Conservation (phyloP, 2,888 invertebrate species). For the Sinhomidia bicolor region DNA sequence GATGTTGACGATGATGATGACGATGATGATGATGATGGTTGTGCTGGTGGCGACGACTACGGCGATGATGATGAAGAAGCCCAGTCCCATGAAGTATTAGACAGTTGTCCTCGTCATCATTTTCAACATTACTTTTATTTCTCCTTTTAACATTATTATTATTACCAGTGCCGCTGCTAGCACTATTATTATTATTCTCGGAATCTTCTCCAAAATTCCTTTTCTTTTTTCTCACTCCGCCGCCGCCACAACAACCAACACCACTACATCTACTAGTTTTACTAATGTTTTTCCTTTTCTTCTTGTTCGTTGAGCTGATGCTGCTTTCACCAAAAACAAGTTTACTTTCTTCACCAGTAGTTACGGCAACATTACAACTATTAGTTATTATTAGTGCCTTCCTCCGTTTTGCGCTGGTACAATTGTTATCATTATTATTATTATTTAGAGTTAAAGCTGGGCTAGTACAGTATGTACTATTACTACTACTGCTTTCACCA, state of each 20-base stretch:
- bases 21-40: not conserved
- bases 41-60: not conserved
- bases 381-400: conserved; percentile 36
- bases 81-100: not conserved
- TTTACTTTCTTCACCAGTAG: conserved; percentile 27
- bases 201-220: not conserved
- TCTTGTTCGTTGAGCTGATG: not conserved
- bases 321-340: not conserved
- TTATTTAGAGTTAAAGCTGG: not conserved
- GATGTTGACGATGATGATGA: not conserved
- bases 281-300: not conserved
- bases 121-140: conserved; percentile 6
- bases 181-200: not conserved
- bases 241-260: not conserved
- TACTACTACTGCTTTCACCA: not conserved
- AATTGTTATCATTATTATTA: conserved; percentile 1
- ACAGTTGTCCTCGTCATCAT: conserved; percentile 10
- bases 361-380: conserved; percentile 26
- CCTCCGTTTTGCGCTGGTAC: not conserved
- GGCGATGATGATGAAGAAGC: not conserved
- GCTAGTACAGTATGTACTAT: not conserved
- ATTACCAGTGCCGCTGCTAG: not conserved
- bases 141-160: not conserved
- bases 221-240: conserved; percentile 18
- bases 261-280: not conserved